Percentiles rank a stretch among this genome's conserved stretches.
phyloP scores from a whole-genome alignment of 1,140 invertebrate species.

The Drosophila ogumai region DNA sequence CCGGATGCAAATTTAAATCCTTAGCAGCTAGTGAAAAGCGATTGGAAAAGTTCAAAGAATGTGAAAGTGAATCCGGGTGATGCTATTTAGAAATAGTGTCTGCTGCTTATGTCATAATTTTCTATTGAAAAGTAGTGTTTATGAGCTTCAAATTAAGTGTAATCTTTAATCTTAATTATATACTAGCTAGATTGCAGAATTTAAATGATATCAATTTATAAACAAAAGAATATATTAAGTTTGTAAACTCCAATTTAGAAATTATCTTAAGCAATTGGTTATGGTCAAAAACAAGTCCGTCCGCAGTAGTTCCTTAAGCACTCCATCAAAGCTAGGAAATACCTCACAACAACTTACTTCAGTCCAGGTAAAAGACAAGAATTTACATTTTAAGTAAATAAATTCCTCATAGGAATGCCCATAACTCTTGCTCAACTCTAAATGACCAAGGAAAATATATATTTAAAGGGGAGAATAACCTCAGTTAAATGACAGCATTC shows the following conservation, averaged over 20 bases:
- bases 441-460: conserved; percentile 3
- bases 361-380: neutral
- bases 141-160: neutral
- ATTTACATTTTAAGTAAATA: conserved; percentile 1
- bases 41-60: conserved; percentile 6
- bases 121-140: no score
- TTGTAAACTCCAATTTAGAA: neutral
- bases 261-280: neutral
- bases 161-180: neutral
- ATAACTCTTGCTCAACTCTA: conserved; percentile 13
- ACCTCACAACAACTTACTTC: neutral
- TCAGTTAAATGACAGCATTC: neutral
- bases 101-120: neutral
- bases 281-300: neutral
- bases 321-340: neutral
- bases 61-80: neutral
- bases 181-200: no score
- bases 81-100: neutral
- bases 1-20: conserved; percentile 36
- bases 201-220: no score
- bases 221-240: no score
- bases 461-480: neutral
- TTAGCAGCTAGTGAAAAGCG: neutral
- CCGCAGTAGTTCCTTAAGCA: neutral
- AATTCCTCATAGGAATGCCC: conserved; percentile 9